A percentile compares a stretch with the other conserved stretches of the same genome.
These are phyloP conservation scores for Vanessa tameamea DNA, from an alignment of 1,140 invertebrate species.

Conservation along the genomic window DNA sequence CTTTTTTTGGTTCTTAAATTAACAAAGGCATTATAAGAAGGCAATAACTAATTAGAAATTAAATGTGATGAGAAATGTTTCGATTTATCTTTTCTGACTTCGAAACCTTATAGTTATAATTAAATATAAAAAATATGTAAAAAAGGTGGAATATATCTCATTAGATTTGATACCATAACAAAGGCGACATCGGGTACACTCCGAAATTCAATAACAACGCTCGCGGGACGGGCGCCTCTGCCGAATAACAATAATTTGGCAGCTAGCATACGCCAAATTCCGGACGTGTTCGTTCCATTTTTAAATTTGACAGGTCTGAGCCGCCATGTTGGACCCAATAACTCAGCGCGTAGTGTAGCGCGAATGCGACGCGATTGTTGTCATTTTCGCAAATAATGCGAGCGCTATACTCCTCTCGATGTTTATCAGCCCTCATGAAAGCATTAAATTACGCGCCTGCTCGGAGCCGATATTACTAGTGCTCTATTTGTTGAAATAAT, in stretches of 20 bases:
- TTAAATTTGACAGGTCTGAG: slow-evolving; percentile 76
- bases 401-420: slow-evolving; percentile 63
- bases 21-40: not conserved
- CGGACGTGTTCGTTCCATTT: slow-evolving; percentile 74
- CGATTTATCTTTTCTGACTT: not conserved
- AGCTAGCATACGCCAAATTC: slow-evolving; percentile 71
- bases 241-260: slow-evolving; percentile 79
- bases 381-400: slow-evolving; percentile 73
- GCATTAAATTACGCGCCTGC: slow-evolving; percentile 33
- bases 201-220: slow-evolving; percentile 74
- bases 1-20: too few relatives aligned
- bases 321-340: slow-evolving; percentile 64
- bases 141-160: slow-evolving; percentile 37
- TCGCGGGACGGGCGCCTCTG: slow-evolving; percentile 53
- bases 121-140: not conserved
- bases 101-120: not conserved
- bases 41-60: too few relatives aligned
- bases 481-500: slow-evolving; percentile 26
- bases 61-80: too few relatives aligned
- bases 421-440: slow-evolving; percentile 65
- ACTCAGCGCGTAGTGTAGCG: slow-evolving; percentile 69
- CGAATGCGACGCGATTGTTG: slow-evolving; percentile 67
- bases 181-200: slow-evolving; percentile 64
- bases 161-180: slow-evolving; percentile 67
- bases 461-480: slow-evolving; percentile 29